A percentile compares a stretch with the other conserved stretches of the same genome.
These are phyloP conservation scores for Papilio machaon DNA, from an alignment of 1,140 invertebrate species.

Conservation along the genomic window DNA sequence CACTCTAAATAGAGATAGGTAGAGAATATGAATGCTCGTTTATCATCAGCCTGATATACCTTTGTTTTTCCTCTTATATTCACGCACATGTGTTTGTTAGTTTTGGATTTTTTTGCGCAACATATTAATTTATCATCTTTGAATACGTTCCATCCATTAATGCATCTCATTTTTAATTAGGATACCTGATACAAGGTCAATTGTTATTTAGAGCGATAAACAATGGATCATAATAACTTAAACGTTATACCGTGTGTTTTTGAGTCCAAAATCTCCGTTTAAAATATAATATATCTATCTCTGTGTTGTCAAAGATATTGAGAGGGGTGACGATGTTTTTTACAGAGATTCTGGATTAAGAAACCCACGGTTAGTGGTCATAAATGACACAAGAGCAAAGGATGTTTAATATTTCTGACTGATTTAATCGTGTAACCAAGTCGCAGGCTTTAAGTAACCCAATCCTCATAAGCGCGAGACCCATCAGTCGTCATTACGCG, in stretches of 20 bases:
- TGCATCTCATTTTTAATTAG: conserved; percentile 1
- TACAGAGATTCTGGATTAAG: too few species aligned
- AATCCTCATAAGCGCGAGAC: conserved; percentile 69
- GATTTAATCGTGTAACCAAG: conserved; percentile 64
- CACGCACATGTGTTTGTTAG: conserved; percentile 7
- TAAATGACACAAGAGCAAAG: not conserved
- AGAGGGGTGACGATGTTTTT: too few species aligned
- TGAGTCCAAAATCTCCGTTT: too few species aligned
- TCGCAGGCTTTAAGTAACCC: conserved; percentile 64
- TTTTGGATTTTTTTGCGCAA: not conserved
- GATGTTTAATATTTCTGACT: conserved; percentile 60
- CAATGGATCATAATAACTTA: not conserved
- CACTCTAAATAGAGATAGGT: conserved; percentile 7
- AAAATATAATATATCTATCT: too few species aligned
- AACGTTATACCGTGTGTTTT: too few species aligned
- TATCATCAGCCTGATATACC: conserved; percentile 7
- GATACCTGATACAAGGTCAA: not conserved
- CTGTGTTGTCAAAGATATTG: too few species aligned
- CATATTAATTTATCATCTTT: conserved; percentile 1
- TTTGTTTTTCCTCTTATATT: conserved; percentile 2
- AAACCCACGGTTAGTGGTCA: too few species aligned
- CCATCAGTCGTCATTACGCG: conserved; percentile 78
- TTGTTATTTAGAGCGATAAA: not conserved
- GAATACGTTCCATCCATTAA: not conserved
- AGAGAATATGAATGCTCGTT: conserved; percentile 11